Conservation (phyloP, 2,113 vertebrate genomes). For the Sorex araneus region DNA sequence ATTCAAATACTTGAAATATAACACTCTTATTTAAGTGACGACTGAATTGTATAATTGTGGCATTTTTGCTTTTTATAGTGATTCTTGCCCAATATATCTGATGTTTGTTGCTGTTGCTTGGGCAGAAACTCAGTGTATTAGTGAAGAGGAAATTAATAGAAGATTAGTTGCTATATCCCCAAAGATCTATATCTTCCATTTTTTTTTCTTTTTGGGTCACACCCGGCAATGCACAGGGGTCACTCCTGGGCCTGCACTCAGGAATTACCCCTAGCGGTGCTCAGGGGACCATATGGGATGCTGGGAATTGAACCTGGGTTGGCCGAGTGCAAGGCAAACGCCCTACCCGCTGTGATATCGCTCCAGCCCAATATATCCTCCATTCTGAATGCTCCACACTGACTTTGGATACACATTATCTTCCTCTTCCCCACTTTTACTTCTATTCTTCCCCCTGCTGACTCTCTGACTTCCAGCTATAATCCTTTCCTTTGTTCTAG, state of each 20-base stretch:
- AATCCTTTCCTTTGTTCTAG: background rate
- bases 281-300: too few species aligned
- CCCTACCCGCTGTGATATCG: too few species aligned
- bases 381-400: background rate
- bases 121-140: background rate
- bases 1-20: slow-evolving; percentile 5
- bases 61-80: slow-evolving; percentile 3
- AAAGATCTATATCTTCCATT: background rate
- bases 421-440: slow-evolving; percentile 3
- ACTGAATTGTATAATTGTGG: background rate
- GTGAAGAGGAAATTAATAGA: background rate
- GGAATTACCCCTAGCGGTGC: too few species aligned
- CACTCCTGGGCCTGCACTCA: too few species aligned
- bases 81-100: background rate
- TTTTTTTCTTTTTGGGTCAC: too few species aligned
- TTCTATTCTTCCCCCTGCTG: too few species aligned
- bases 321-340: too few species aligned
- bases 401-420: background rate
- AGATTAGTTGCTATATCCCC: background rate
- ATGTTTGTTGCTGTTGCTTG: background rate
- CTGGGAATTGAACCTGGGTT: too few species aligned
- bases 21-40: background rate
- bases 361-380: background rate
- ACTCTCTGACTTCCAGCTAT: background rate
- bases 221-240: too few species aligned